Evolutionary conservation across 92 coral and sea anemone species (phyloP).

Genomic region (Zoanthus gigantus): DNA sequence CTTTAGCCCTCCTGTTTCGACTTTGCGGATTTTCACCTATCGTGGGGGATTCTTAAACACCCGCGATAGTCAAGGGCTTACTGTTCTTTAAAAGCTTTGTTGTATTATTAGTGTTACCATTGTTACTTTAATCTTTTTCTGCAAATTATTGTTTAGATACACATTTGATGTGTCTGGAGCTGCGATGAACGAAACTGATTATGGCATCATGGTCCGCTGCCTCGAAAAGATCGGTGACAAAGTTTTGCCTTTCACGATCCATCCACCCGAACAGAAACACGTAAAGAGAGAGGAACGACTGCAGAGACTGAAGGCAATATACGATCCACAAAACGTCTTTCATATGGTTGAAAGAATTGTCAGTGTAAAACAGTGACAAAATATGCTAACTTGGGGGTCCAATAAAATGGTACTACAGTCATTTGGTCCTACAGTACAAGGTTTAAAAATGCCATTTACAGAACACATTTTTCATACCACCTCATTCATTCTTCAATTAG

Average conservation of each 20-base stretch:
- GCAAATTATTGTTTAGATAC: neutral
- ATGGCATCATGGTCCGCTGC: neutral
- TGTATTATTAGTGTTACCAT: no score
- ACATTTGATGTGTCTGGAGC: neutral
- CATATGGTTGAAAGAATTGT: neutral
- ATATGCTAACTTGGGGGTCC: no score
- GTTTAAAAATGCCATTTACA: no score
- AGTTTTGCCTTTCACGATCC: neutral
- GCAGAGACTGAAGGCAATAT: neutral
- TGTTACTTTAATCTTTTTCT: neutral
- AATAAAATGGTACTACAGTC: no score
- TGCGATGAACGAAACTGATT: neutral
- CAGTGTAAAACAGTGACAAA: neutral
- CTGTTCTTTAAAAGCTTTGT: no score
- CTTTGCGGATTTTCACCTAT: no score
- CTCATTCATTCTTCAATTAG: no score
- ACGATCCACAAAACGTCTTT: constrained; percentile 8
- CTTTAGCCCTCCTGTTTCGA: no score
- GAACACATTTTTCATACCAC: no score
- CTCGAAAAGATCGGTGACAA: neutral
- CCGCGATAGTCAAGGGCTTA: no score
- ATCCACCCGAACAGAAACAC: neutral
- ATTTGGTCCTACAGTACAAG: no score
- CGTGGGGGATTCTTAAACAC: no score
- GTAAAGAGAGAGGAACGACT: neutral